These are phyloP conservation scores for Gymnobelideus leadbeateri DNA, from an alignment of 2,113 vertebrate species.

Conservation along the genomic window DNA sequence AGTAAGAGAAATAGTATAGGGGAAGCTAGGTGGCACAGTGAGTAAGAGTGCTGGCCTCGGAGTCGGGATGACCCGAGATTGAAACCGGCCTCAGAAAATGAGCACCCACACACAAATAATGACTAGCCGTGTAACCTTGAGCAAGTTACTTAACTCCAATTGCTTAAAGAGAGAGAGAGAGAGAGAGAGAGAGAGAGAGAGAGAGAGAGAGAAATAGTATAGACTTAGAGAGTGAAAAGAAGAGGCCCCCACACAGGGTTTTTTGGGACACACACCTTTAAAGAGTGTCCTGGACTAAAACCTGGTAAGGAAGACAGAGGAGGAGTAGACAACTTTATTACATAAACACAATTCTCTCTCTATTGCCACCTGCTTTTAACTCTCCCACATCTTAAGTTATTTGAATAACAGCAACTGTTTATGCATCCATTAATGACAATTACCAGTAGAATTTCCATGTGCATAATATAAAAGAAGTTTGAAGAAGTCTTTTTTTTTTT, in stretches of 20 bases:
- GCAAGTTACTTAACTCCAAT: no score
- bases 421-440: not conserved
- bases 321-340: not conserved
- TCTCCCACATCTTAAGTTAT: not conserved
- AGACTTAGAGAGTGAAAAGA: not conserved
- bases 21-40: no score
- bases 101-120: no score
- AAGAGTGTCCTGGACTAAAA: not conserved
- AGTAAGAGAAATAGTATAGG: not conserved
- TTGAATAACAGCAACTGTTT: not conserved
- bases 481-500: no score
- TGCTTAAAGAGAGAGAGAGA: no score
- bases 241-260: not conserved
- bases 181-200: no score
- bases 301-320: no score
- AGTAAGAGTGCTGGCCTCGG: no score
- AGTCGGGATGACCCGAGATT: no score
- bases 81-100: no score
- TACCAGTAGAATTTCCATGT: not conserved
- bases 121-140: no score
- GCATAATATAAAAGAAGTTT: not conserved
- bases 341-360: not conserved
- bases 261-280: not conserved
- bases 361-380: not conserved
- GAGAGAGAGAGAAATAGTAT: not conserved